A percentile compares a stretch with the other conserved stretches of the same genome.
phyloP scores from a whole-genome alignment of 2,888 invertebrate species.

The Agriopis marginaria region DNA sequence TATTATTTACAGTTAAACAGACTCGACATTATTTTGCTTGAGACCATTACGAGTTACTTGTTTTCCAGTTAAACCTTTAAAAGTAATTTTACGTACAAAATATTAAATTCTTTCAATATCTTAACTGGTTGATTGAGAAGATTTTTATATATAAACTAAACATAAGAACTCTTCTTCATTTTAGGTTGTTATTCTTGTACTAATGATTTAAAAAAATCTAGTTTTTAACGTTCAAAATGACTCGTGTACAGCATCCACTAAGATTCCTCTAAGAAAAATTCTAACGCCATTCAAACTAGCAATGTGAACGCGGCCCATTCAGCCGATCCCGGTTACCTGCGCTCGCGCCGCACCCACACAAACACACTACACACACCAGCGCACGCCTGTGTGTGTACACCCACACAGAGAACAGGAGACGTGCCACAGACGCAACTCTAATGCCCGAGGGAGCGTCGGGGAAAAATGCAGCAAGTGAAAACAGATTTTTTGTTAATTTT shows the following conservation, averaged over 20 bases:
- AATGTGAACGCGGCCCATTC: constrained; percentile 68
- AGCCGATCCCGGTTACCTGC: constrained; percentile 83
- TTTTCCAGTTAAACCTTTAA: too few relatives aligned
- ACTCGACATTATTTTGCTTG: background rate
- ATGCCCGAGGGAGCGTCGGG: constrained; percentile 62
- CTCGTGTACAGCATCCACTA: constrained; percentile 52
- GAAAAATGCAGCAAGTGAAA: constrained; percentile 67
- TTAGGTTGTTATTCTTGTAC: background rate
- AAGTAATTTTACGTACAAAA: too few relatives aligned
- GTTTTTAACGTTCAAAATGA: background rate
- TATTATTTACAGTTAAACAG: background rate
- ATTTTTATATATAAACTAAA: too few relatives aligned
- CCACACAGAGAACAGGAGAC: constrained; percentile 56
- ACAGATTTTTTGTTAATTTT: constrained; percentile 47
- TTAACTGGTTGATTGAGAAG: too few relatives aligned
- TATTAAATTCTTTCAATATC: too few relatives aligned
- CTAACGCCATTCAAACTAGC: constrained; percentile 64
- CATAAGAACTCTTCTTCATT: background rate
- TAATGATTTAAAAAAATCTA: background rate
- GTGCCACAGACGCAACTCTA: constrained; percentile 76
- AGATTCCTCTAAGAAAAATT: constrained; percentile 77
- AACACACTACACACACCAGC: constrained; percentile 36
- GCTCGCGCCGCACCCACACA: constrained; percentile 56
- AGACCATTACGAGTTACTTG: too few relatives aligned
- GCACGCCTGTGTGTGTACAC: constrained; percentile 25